phyloP scores from a whole-genome alignment of 30 jellyfish, hydroid and myxozoan species.

The Aurelia sp. region DNA sequence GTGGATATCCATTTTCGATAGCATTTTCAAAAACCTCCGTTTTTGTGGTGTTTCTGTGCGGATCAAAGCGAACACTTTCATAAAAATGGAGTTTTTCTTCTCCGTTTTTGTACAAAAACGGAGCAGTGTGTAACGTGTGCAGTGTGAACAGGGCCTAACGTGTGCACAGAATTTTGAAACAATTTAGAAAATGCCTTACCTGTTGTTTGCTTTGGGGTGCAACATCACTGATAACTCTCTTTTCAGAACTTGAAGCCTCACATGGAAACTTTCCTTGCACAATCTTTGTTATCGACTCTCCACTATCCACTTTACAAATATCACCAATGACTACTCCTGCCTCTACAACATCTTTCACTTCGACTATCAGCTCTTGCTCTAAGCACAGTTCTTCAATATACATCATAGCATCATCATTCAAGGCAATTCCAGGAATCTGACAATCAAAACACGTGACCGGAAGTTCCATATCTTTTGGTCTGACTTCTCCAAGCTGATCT shows the following conservation, averaged over 20 bases:
- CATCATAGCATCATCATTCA: background rate
- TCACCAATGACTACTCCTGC: conserved; percentile 11
- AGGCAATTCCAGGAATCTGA: conserved; percentile 22
- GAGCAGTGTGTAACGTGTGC: too few relatives aligned
- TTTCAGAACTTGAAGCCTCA: background rate
- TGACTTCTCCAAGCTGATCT: conserved; percentile 30
- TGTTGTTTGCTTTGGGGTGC: background rate
- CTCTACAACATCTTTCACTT: conserved; percentile 4
- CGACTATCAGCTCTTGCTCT: conserved; percentile 19
- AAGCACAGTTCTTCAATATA: conserved; percentile 23
- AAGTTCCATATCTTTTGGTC: conserved; percentile 11
- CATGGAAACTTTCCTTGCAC: background rate
- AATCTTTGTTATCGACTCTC: conserved; percentile 29
- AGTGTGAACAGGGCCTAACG: too few relatives aligned
- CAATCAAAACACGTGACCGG: conserved; percentile 74
- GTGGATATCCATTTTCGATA: too few relatives aligned
- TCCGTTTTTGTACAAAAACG: too few relatives aligned
- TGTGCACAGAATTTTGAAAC: background rate
- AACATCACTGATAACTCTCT: background rate
- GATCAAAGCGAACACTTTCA: too few relatives aligned
- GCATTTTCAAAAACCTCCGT: too few relatives aligned
- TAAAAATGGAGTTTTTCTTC: too few relatives aligned
- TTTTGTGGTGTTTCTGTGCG: too few relatives aligned
- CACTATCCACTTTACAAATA: background rate
- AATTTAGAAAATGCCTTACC: background rate